A percentile compares a stretch with the other conserved stretches of the same genome.
phyloP scores from a whole-genome alignment of 1,140 invertebrate species.

The Meloidogyne floridensis region DNA sequence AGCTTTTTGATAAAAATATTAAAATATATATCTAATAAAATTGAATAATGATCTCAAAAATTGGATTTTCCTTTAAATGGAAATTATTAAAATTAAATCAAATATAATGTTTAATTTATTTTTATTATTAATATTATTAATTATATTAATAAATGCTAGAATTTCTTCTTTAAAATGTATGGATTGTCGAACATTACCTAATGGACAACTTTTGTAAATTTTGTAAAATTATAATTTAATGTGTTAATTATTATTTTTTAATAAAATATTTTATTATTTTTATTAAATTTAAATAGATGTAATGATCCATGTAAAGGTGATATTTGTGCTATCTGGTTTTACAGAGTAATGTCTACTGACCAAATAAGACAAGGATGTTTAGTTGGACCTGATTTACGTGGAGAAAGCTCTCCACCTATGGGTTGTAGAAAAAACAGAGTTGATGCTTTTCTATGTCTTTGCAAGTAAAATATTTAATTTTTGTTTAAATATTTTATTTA shows the following conservation, averaged over 20 bases:
- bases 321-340: slow-evolving; percentile 43
- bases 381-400: slow-evolving; percentile 5
- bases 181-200: background rate
- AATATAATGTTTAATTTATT: background rate
- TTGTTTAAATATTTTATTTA: too few relatives aligned
- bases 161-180: background rate
- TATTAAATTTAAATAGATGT: slow-evolving; percentile 26
- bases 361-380: slow-evolving; percentile 42
- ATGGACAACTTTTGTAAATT: background rate
- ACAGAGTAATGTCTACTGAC: slow-evolving; percentile 48
- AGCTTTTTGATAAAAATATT: too few relatives aligned
- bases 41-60: too few relatives aligned
- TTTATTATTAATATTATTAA: slow-evolving; percentile 10
- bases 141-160: background rate
- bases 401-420: slow-evolving; percentile 22
- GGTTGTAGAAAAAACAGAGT: slow-evolving; percentile 26
- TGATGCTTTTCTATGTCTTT: slow-evolving; percentile 34
- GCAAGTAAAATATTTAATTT: slow-evolving; percentile 16
- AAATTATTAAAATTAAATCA: slow-evolving; percentile 1
- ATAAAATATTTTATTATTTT: too few relatives aligned
- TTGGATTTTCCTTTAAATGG: background rate
- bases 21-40: too few relatives aligned
- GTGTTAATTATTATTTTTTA: background rate
- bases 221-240: background rate
- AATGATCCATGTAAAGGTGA: slow-evolving; percentile 43